phyloP scores from a whole-genome alignment of 2,888 invertebrate species.

The Caenorhabditis sulstoni region DNA sequence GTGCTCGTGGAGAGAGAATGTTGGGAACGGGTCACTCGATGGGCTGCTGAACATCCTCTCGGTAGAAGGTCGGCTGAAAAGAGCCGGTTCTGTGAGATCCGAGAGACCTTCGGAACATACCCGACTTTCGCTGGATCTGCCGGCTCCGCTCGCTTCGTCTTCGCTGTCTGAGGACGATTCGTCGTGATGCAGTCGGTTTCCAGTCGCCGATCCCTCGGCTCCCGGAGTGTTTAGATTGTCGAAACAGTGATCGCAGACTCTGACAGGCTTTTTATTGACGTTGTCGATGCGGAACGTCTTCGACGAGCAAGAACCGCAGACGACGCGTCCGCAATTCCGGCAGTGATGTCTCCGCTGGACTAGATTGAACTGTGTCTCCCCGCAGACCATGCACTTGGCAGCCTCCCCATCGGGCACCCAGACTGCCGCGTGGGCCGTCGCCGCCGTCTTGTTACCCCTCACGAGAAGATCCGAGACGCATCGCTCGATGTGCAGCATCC shows the following conservation, averaged over 20 bases:
- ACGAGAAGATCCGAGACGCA: constrained; percentile 95
- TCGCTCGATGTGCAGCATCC: constrained; percentile 99
- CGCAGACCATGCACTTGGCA: constrained; percentile 91
- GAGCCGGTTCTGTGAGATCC: too few relatives aligned
- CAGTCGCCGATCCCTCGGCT: constrained; percentile 22
- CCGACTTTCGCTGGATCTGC: constrained; percentile 58
- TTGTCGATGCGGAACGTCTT: constrained; percentile 92
- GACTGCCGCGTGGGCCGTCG: constrained; percentile 92
- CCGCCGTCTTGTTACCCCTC: constrained; percentile 95
- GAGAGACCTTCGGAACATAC: constrained; percentile 24
- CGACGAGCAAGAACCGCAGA: constrained; percentile 95
- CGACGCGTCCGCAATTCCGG: constrained; percentile 96
- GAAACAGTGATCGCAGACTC: constrained; percentile 86
- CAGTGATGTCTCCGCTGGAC: constrained; percentile 97
- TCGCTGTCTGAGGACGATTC: constrained; percentile 68
- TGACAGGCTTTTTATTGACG: constrained; percentile 94
- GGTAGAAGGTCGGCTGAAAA: constrained; percentile 76
- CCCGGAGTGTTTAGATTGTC: constrained; percentile 13
- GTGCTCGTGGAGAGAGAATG: too few relatives aligned
- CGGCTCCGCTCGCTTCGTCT: constrained; percentile 51
- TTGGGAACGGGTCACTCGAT: too few relatives aligned
- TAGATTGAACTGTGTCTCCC: constrained; percentile 95
- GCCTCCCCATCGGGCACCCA: constrained; percentile 99
- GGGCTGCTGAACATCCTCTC: constrained; percentile 57
- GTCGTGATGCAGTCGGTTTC: constrained; percentile 41